Base-by-base conservation (phyloP, 1,140 invertebrate genomes). In the Plodia interpunctella region DNA sequence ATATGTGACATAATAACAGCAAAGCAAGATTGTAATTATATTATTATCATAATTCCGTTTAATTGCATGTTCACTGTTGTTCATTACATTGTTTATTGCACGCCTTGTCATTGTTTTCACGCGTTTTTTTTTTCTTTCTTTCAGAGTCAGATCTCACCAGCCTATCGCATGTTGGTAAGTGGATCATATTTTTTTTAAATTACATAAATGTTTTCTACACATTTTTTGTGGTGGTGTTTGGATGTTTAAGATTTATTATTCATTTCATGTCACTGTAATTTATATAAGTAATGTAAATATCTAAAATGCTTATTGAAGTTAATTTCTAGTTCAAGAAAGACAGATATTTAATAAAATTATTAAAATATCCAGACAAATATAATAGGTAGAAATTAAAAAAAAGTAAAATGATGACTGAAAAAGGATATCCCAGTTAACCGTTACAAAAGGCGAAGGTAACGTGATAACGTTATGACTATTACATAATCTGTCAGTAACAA, bases 91-190 rank as follows among this genome's bases (percentile, higher is more conserved):
- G n/a, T 59, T 25, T 32, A 2, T n/a, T 60, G 57, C 59, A 65
- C 57, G 63, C 53, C 59, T 55, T 25, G 21, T 25, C 21, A 25
- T 55, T 60, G 51, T 60, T 49, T 55, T 60, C 64, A 74, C 71
- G 55, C 59, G 59, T 66, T 66, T 79, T 83, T 28, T n/a, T n/a
- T 76, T 66, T 73, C 83, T 90, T 85, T 70, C 70, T 92, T 92
- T 74, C 91, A 92, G 91, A 91, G 90, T 91, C 91, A 62, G 91
- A 92, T 80, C 81, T 92, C 77, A 91, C 91, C 70, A 85, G 85
- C 78, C 84, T 91, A 74, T 92, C 91, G 78, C 91, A 92, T 86
- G 87, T 92, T 77, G 91, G 91, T 92, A 90, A 92, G 91, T 91
- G 49, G 35, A 66, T 76, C 60, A 67, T 71, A n/a, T n/a, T n/a